Base-by-base conservation (phyloP, 2,113 vertebrate genomes). In the Picathartes gymnocephalus region DNA sequence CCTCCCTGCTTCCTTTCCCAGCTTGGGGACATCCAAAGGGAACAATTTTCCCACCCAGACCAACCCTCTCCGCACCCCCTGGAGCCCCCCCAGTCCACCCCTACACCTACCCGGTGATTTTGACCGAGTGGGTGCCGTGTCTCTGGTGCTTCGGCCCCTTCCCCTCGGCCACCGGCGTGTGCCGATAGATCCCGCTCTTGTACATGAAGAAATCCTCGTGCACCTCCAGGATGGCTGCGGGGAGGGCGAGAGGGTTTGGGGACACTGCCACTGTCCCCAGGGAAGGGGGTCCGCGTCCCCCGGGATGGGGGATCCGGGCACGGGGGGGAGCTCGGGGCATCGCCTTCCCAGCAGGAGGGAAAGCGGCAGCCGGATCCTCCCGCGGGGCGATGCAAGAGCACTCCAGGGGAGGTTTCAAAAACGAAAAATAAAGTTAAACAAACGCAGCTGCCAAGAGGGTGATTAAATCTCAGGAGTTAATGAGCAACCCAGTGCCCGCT, bases 141-240 rank as follows among this genome's bases (percentile, higher is more conserved):
- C 98, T 98, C 68, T 98, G 98, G 96, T 98, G 98, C 17, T 96
- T 97, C 11, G 97, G 94, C 0, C 98, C 98, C 90, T 98, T 99
- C 91, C 97, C 96, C 31, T 96, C 95, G 33, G 98, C 99, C 96
- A 98, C 98, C 0, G 98, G 98, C 0, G 98, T 99, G 97, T 99
- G 99, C 73, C 98, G 98, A 74, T 99, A 99, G 97, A 99, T 98
- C 70, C 99, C 99, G 4, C 97, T 97, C 95, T 98, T 97, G 95
- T 99, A 99, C 93, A 98, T 96, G 97, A 99, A 99, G 98, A 99
- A 99, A 96, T 99, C 99, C 95, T 99, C 99, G 1, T 99, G 99
- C 60, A 99, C 99, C 91, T 99, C 99, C 98, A 99, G 98, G 94
- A 99, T 98, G 54, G 99, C 99, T 99, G 98, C 8, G 27, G 86